Base-by-base conservation (phyloP, 2,888 invertebrate species). In the Sarcophaga carnaria region DNA sequence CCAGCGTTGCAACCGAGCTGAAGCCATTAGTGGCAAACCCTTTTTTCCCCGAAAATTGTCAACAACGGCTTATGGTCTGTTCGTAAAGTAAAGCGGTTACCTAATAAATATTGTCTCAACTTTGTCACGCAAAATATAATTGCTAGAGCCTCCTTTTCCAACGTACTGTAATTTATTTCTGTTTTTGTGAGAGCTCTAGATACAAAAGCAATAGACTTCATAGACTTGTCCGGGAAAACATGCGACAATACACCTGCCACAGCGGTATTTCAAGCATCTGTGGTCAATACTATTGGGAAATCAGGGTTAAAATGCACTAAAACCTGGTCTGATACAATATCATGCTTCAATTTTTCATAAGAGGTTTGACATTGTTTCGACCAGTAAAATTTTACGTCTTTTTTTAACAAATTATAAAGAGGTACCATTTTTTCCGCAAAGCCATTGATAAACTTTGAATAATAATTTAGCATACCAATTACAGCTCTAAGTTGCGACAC, bases 41-140 rank as follows among this genome's bases (percentile, higher is more conserved):
- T 75, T 75, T 4, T n/a, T 37, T 75, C 64, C 4, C 62, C 63
- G 10, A 63, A 62, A 22, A 62, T 62, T 4, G 62, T 22, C 10
- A 62, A 11, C 8, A 62, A 62, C 3, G 62, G 62, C n/a, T 62
- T 20, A 22, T 64, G 22, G n/a, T 66, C 66, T n/a, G 17, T 17
- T 20, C n/a, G 14, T 20, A 76, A 64, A 12, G 20, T 75, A 27
- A 75, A 75, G 11, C n/a, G n/a, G n/a, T 75, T 75, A 10, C 75
- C 75, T 5, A 75, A 17, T 14, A 75, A 75, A 17, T 66, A 66
- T 17, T 67, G 47, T 4, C 11, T 47, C 8, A 64, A 25, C 17
- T 64, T 64, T 11, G 27, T 54, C 5, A 76, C 64, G 10, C 76
- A 47, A n/a, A 49, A 76, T 11, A 76, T 27, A 17, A 76, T 76